Conservation (phyloP, 2,113 vertebrate species). For the Brachypteracias leptosomus region DNA sequence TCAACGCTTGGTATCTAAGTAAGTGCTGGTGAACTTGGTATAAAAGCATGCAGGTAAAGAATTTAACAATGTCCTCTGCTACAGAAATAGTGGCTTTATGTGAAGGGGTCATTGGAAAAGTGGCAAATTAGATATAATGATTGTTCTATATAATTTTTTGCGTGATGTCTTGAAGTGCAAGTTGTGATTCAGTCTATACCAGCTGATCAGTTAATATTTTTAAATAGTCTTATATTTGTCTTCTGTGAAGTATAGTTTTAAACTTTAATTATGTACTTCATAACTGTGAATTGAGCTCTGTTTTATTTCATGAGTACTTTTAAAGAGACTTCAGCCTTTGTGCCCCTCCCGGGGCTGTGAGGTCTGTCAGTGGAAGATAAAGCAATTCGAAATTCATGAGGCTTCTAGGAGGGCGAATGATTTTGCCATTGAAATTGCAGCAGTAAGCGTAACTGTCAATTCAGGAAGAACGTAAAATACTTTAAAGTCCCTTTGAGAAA, state of each 20-base stretch:
- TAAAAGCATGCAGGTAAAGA: not conserved
- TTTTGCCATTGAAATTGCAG: not conserved
- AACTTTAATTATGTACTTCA: not conserved
- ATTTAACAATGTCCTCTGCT: not conserved
- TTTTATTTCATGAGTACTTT: not conserved
- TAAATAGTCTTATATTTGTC: not conserved
- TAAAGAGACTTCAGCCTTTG: not conserved
- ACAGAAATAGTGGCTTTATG: not conserved
- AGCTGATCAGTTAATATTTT: not conserved
- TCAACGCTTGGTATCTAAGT: not conserved
- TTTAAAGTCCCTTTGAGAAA: not conserved
- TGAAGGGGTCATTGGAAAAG: not conserved
- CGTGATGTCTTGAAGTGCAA: not conserved
- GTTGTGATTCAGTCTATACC: not conserved
- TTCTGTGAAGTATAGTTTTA: not conserved
- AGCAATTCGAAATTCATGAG: not conserved
- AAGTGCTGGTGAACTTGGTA: not conserved
- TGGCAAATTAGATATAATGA: not conserved
- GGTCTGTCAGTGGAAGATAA: slow-evolving; percentile 70
- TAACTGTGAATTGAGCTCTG: not conserved
- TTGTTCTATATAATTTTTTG: not conserved
- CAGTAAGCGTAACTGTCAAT: not conserved
- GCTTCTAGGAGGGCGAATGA: not conserved
- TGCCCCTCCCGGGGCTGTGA: slow-evolving; percentile 8
- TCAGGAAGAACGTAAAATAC: not conserved